Conservation (phyloP, 2,797 vertebrate species). For the Onychomys leucogaster region DNA sequence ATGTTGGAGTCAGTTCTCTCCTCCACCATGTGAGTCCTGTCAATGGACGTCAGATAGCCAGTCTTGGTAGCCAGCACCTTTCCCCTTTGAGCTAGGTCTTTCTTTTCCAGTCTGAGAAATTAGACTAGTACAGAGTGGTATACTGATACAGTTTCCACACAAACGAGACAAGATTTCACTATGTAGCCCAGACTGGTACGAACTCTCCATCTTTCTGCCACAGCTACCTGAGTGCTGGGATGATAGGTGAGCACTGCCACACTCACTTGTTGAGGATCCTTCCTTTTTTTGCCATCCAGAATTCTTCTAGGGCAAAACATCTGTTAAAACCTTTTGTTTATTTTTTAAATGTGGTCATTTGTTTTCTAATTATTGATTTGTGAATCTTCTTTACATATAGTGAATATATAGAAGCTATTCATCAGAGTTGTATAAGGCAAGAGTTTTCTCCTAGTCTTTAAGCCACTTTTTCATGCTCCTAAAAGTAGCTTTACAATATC, state of each 20-base stretch:
- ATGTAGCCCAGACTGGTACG: not conserved
- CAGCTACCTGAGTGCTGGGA: too few relatives aligned
- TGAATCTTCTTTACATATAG: slow-evolving; percentile 28
- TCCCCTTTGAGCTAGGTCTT: not conserved
- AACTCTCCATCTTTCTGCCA: not conserved
- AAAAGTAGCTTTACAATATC: slow-evolving; percentile 31
- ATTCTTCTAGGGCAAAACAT: slow-evolving; percentile 12
- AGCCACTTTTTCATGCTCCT: not conserved
- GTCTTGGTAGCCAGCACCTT: not conserved
- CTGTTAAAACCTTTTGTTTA: slow-evolving; percentile 13
- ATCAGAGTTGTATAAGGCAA: not conserved
- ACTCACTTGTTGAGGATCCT: not conserved
- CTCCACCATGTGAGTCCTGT: too few relatives aligned
- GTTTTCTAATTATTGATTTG: slow-evolving; percentile 21
- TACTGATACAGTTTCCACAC: not conserved
- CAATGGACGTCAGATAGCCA: not conserved
- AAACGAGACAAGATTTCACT: not conserved
- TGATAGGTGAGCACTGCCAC: accelerated
- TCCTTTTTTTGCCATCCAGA: not conserved
- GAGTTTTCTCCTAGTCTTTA: not conserved
- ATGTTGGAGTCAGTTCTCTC: not conserved
- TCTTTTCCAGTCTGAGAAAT: not conserved
- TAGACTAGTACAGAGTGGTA: not conserved
- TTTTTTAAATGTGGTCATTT: slow-evolving; percentile 23
- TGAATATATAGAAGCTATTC: not conserved